These are phyloP conservation scores for Brachionus koreanus DNA, from an alignment of 1,140 invertebrate genomes.

Conservation along the genomic window DNA sequence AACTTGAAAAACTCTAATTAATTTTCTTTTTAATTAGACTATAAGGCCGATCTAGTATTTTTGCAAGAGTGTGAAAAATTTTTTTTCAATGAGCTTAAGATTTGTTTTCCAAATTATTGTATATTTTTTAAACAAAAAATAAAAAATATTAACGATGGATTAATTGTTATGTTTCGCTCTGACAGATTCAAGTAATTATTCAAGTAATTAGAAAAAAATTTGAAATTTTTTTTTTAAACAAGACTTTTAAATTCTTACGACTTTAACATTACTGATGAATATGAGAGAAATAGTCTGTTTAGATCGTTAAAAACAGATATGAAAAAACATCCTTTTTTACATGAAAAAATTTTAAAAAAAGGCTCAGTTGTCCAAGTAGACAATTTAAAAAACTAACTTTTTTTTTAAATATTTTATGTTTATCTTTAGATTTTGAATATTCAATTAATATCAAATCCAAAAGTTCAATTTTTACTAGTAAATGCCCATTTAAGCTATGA, in stretches of 20 bases:
- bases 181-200: constrained; percentile 22
- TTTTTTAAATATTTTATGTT: background rate
- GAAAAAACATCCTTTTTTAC: background rate
- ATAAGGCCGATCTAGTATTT: constrained; percentile 9
- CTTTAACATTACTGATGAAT: background rate
- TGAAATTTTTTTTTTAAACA: too few species aligned
- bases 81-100: background rate
- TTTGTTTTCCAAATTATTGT: background rate
- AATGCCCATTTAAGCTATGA: constrained; percentile 39
- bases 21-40: background rate
- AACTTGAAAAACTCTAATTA: background rate
- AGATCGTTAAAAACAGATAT: background rate
- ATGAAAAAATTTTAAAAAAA: background rate
- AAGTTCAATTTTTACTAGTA: background rate
- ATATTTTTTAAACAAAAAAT: background rate
- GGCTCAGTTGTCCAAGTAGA: background rate
- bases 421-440: background rate
- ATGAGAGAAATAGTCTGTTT: background rate
- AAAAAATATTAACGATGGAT: background rate
- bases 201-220: too few species aligned
- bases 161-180: background rate
- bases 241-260: background rate
- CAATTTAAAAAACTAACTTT: background rate
- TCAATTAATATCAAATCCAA: background rate
- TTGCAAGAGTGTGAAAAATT: constrained; percentile 33